phyloP scores from a whole-genome alignment of 2,888 invertebrate genomes.

The Drosophila bunnanda region DNA sequence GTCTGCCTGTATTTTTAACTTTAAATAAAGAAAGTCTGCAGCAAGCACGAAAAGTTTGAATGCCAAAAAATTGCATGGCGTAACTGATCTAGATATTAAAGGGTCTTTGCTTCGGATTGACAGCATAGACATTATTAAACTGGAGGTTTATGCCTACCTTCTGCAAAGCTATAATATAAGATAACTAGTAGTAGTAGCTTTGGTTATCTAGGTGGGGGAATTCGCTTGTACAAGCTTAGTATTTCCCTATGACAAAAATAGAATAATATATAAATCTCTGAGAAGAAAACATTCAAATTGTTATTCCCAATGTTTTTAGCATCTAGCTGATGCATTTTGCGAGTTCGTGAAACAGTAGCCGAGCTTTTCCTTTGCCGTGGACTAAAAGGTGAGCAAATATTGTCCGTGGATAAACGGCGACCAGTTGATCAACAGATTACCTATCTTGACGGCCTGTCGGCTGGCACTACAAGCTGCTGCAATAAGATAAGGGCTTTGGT shows the following conservation, averaged over 20 bases:
- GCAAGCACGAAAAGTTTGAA: too few relatives aligned
- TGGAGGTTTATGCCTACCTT: too few relatives aligned
- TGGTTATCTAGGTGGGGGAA: background rate
- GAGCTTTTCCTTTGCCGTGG: background rate
- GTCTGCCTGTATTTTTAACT: too few relatives aligned
- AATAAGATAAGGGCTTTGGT: constrained; percentile 61
- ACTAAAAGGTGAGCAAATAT: constrained; percentile 59
- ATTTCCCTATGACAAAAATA: background rate
- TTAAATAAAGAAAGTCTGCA: too few relatives aligned
- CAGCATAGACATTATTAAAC: too few relatives aligned
- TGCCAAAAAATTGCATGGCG: too few relatives aligned
- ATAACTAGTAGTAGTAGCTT: background rate
- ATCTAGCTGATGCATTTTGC: constrained; percentile 32
- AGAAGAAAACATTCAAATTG: too few relatives aligned
- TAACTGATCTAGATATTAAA: too few relatives aligned
- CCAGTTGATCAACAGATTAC: constrained; percentile 60
- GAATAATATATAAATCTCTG: too few relatives aligned
- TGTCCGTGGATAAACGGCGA: constrained; percentile 35
- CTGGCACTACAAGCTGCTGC: constrained; percentile 58
- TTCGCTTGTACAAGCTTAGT: background rate
- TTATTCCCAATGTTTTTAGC: background rate
- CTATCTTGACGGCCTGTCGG: constrained; percentile 72
- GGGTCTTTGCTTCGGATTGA: too few relatives aligned
- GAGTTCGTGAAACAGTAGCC: constrained; percentile 14
- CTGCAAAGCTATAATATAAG: too few relatives aligned